A percentile compares a stretch with the other conserved stretches of the same genome.
These are phyloP conservation scores for Eumaeus atala DNA, from an alignment of 1,140 invertebrate genomes.

Conservation along the genomic window DNA sequence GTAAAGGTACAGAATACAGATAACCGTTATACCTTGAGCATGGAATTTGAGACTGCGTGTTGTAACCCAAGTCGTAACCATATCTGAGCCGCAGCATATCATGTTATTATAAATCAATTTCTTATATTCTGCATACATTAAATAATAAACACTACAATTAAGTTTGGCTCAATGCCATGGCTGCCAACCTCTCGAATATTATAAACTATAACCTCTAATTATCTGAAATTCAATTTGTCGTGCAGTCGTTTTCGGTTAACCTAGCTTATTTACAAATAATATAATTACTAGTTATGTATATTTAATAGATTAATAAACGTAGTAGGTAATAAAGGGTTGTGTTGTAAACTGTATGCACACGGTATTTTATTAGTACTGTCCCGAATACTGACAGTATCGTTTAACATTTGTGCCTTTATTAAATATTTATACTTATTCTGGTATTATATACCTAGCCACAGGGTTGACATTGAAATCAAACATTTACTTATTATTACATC, in stretches of 20 bases:
- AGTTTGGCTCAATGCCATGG: neutral
- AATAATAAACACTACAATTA: conserved; percentile 6
- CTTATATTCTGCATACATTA: conserved; percentile 6
- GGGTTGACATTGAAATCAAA: too few species aligned
- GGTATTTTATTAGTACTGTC: too few species aligned
- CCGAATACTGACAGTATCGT: too few species aligned
- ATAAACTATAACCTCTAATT: neutral
- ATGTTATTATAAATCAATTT: conserved; percentile 9
- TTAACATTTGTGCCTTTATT: too few species aligned
- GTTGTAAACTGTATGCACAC: too few species aligned
- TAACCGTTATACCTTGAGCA: neutral
- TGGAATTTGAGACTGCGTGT: conserved; percentile 3
- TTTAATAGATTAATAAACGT: neutral
- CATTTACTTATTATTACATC: too few species aligned
- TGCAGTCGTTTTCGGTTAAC: neutral
- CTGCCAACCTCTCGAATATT: neutral
- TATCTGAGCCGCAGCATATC: conserved; percentile 2
- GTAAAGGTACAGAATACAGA: too few species aligned
- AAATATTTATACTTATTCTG: too few species aligned
- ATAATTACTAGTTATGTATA: conserved; percentile 5
- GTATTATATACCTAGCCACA: too few species aligned
- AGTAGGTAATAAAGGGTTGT: too few species aligned
- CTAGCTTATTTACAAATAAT: conserved; percentile 1
- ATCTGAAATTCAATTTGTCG: conserved; percentile 1
- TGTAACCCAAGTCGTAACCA: conserved; percentile 1